Base-by-base conservation (phyloP, 2,888 invertebrate species). In the Frankliniella intonsa region DNA sequence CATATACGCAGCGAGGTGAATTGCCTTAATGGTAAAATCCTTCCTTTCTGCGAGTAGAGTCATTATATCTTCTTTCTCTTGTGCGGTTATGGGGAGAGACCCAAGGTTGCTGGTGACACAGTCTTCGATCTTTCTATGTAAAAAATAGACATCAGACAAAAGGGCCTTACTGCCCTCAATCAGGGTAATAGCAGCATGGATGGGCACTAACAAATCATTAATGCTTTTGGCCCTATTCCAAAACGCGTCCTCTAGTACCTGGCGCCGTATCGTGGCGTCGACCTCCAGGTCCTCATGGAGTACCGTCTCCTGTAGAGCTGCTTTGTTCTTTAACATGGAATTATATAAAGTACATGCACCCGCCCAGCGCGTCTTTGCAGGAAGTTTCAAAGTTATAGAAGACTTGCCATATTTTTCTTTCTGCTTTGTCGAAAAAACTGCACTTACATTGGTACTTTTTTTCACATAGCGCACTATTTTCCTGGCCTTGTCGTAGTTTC, bases 311-410 rank as follows among this genome's bases (percentile, higher is more conserved):
- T n/a, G 17, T 9, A 65, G 65, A 65, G 65, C 65, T 19, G n/a
- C 65, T n/a, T n/a, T 65, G n/a, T 65, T 65, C 9, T n/a, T n/a
- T 9, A 65, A n/a, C 19, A 65, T 1, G n/a, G 65, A 65, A n/a
- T 65, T 17, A n/a, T 19, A n/a, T 9, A 65, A n/a, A 1, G 12
- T 65, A 19, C 3, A 5, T 9, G 65, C 65, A 65, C 65, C 65
- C n/a, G 19, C 80, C 82, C 80, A 82, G 17, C 82, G 80, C 8
- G 82, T 82, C 27, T 38, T 49, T 51, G 51, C 80, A 50, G 82
- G 82, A 22, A 82, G 55, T 80, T 82, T 82, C 50, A 82, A 19
- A n/a, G 80, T 62, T 19, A 82, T 65, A 65, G 65, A 17, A 2
- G 14, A 19, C n/a, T 65, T 65, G 17, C 65, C 50, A 27, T 79